Evolutionary conservation across 2,113 vertebrate genomes (phyloP).

Genomic region (Numida meleagris): DNA sequence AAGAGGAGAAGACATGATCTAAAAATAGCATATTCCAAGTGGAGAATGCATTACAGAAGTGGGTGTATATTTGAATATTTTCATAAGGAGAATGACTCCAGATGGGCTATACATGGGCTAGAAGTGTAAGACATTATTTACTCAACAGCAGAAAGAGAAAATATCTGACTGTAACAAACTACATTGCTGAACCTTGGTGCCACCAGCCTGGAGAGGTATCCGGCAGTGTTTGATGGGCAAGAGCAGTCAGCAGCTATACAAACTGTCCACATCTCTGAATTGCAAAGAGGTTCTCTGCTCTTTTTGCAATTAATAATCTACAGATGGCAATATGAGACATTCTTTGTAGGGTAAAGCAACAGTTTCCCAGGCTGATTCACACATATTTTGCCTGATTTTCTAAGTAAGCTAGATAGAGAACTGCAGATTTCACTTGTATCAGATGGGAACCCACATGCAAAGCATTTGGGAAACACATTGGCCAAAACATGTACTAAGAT

Average conservation of each 20-base stretch:
- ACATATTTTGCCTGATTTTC: not conserved
- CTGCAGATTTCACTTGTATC: not conserved
- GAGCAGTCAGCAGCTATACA: not conserved
- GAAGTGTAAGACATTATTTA: not conserved
- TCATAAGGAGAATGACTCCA: fast-evolving
- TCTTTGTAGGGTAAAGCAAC: not conserved
- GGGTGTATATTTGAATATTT: not conserved
- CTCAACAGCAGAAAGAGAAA: not conserved
- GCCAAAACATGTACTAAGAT: fast-evolving
- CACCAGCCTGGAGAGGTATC: fast-evolving
- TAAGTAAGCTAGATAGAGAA: not conserved
- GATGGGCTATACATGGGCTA: not conserved
- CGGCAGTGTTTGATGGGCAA: not conserved
- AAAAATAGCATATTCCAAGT: not conserved
- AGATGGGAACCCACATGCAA: not conserved
- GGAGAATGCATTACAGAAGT: not conserved
- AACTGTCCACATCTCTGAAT: not conserved
- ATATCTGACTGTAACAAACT: not conserved
- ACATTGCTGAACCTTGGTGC: not conserved
- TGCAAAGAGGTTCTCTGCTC: not conserved
- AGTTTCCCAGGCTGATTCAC: not conserved
- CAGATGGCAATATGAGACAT: fast-evolving
- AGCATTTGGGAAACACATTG: not conserved
- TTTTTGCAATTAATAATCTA: not conserved
- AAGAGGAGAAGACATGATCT: not conserved